Base-by-base conservation (phyloP, 2,888 invertebrate genomes). In the Camptogramma bilineatum region DNA sequence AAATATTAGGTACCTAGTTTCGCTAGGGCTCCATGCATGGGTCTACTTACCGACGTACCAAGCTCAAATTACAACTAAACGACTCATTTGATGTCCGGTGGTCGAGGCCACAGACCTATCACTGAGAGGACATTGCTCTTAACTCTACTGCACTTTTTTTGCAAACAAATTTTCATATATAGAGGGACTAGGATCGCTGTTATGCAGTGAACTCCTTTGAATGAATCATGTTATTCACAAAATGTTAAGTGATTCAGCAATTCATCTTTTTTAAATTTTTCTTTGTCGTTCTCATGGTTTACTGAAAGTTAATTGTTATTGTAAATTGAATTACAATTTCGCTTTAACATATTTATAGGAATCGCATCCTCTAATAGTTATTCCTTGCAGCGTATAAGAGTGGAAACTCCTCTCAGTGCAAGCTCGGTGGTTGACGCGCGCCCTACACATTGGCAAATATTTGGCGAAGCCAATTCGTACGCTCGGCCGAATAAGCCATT, bases 11-110 rank as follows among this genome's bases (percentile, higher is more conserved):
- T 86, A 85, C 86, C 85, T 84, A 86, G 75, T 85, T 86, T 86
- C 86, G 86, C 87, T 79, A 76, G 79, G 87, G 87, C 83, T 84
- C 77, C 85, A 90, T 91, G 91, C 91, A 87, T 77, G 86, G 82
- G 77, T 81, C 76, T 88, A 87, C 82, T 81, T 83, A 84, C 81
- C 81, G 80, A 81, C 75, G 74, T 81, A 81, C 76, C 82, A 86
- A 86, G 87, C 87, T 86, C 84, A 81, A 81, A 83, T 80, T 84
- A 84, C 80, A 72, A 73, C 81, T 80, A 79, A 67, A 72, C 70
- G 74, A 73, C 73, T 76, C 55, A 48, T 48, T n/a, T 63, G 65
- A 60, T 65, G 56, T 62, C 58, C 53, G 62, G 64, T 63, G 61
- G 58, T 60, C 64, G 63, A 58, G 19, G 28, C 61, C 59, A 46